Percentiles rank a stretch among this genome's conserved stretches.
Evolutionary conservation across 2,113 vertebrate genomes (phyloP).

Genomic region (Xiphorhynchus elegans): DNA sequence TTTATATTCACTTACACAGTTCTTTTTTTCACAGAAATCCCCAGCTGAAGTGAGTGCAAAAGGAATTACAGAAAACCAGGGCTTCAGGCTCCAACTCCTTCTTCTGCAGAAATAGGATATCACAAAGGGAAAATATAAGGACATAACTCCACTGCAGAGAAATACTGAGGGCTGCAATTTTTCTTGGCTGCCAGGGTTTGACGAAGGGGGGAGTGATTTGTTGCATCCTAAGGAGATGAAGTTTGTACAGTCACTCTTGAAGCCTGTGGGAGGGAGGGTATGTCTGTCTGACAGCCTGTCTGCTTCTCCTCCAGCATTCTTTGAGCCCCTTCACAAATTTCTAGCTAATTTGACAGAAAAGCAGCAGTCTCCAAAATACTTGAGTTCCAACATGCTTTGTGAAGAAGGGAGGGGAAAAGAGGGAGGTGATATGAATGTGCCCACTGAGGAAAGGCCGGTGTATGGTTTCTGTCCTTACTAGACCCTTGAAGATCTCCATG

Average conservation of each 20-base stretch:
- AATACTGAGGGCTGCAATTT: not conserved
- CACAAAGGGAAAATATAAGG: not conserved
- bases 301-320: not conserved
- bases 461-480: not conserved
- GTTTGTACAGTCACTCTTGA: not conserved
- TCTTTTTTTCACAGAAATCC: not conserved
- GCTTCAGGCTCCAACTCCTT: not conserved
- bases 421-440: not conserved
- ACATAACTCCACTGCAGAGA: not conserved
- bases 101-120: not conserved
- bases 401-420: not conserved
- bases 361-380: not conserved
- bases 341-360: not conserved
- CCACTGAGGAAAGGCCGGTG: not conserved
- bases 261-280: not conserved
- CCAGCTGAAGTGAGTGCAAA: not conserved
- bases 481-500: not conserved
- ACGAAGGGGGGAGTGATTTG: not conserved
- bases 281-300: not conserved
- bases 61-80: not conserved
- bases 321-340: not conserved
- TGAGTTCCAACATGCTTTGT: not conserved
- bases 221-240: not conserved
- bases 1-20: accelerated
- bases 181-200: not conserved